Conservation (phyloP, 2,797 vertebrate species). For the Kryptolebias ocellatus region DNA sequence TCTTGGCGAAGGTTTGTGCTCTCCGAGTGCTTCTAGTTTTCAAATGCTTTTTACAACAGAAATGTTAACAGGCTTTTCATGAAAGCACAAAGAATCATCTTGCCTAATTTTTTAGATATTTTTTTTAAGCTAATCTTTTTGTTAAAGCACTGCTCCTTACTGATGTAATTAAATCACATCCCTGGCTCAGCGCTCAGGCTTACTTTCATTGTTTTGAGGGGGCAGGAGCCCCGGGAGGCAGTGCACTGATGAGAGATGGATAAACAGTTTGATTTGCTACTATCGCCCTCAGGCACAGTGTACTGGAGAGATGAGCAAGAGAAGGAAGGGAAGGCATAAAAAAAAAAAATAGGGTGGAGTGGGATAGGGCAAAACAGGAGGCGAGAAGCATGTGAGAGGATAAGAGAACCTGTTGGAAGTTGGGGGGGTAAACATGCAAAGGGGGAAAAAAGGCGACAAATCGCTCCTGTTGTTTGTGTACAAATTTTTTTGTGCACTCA, state of each 20-base stretch:
- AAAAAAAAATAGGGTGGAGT: constrained; percentile 52
- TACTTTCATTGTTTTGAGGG: constrained; percentile 81
- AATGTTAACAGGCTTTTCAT: constrained; percentile 57
- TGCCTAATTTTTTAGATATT: constrained; percentile 39
- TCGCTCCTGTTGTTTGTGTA: constrained; percentile 67
- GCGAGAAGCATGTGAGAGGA: constrained; percentile 69
- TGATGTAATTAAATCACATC: constrained; percentile 82
- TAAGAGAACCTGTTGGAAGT: constrained; percentile 74
- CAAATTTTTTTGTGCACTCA: constrained; percentile 43
- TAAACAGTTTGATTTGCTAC: constrained; percentile 86
- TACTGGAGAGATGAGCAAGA: constrained; percentile 82
- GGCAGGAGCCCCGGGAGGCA: constrained; percentile 78
- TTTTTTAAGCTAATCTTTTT: constrained; percentile 47
- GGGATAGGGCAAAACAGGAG: constrained; percentile 71
- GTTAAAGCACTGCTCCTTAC: constrained; percentile 64
- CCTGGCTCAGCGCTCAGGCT: constrained; percentile 71
- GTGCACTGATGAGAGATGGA: constrained; percentile 82
- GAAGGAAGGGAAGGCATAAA: constrained; percentile 69
- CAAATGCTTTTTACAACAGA: constrained; percentile 25
- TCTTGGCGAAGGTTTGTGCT: too few relatives aligned
- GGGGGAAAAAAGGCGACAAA: constrained; percentile 73
- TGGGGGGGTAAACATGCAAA: constrained; percentile 75
- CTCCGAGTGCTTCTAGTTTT: neutral
- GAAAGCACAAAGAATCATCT: constrained; percentile 43
- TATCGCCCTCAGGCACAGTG: constrained; percentile 84